These are phyloP conservation scores for Melinopterus prodromus DNA, from an alignment of 2,888 invertebrate genomes.

Conservation along the genomic window DNA sequence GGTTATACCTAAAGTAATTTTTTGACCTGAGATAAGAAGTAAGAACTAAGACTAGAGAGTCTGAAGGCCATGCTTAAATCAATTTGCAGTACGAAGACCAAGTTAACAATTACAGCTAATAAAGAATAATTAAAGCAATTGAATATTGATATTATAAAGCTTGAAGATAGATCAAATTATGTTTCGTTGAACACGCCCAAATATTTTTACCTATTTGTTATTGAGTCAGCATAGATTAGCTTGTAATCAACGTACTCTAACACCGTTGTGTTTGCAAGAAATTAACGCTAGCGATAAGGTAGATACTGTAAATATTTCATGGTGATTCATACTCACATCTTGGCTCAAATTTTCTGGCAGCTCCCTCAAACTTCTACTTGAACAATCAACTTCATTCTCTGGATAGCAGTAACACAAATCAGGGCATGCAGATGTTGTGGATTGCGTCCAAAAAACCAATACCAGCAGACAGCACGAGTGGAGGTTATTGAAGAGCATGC, in stretches of 20 bases:
- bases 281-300: background rate
- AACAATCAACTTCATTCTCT: slow-evolving; percentile 39
- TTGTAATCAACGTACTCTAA: background rate
- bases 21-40: background rate
- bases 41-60: too few relatives aligned
- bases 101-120: slow-evolving; percentile 21
- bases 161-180: slow-evolving; percentile 7
- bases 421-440: slow-evolving; percentile 45
- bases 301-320: background rate
- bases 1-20: background rate
- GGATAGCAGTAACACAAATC: slow-evolving; percentile 37
- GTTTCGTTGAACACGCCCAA: background rate
- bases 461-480: slow-evolving; percentile 34
- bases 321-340: slow-evolving; percentile 54
- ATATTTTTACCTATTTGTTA: background rate
- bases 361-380: slow-evolving; percentile 51
- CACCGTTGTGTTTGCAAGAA: background rate
- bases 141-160: background rate
- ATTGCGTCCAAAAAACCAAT: slow-evolving; percentile 15
- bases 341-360: slow-evolving; percentile 59
- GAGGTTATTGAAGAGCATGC: slow-evolving; percentile 26
- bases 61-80: slow-evolving; percentile 13
- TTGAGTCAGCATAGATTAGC: slow-evolving; percentile 11
- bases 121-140: slow-evolving; percentile 19
- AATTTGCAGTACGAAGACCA: slow-evolving; percentile 12